phyloP scores from a whole-genome alignment of 2,113 vertebrate species.

The Paracanthobrama guichenoti region DNA sequence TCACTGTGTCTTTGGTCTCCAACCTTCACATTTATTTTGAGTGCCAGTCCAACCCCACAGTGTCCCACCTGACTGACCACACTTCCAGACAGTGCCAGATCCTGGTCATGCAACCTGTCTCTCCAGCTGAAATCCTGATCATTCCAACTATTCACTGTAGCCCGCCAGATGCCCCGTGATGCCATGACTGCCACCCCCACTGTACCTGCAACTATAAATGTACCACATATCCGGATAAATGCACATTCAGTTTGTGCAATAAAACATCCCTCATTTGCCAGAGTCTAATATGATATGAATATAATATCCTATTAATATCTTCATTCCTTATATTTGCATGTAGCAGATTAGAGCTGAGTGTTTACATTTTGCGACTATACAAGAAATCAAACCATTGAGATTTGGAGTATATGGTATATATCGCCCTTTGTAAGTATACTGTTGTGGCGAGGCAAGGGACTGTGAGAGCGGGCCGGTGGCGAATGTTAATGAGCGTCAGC shows the following conservation, averaged over 20 bases:
- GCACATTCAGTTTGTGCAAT: background rate
- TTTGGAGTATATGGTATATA: too few species aligned
- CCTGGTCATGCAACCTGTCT: constrained; percentile 44
- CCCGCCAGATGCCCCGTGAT: background rate
- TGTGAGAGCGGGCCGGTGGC: too few species aligned
- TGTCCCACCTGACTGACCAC: constrained; percentile 8
- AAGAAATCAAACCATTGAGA: too few species aligned
- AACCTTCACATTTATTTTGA: background rate
- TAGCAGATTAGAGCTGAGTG: too few species aligned
- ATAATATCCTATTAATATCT: too few species aligned
- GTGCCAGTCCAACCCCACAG: constrained; percentile 10
- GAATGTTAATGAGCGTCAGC: too few species aligned
- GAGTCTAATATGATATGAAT: background rate
- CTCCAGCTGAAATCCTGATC: constrained; percentile 40
- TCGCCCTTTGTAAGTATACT: too few species aligned
- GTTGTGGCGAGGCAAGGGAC: too few species aligned
- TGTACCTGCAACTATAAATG: background rate
- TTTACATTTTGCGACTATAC: too few species aligned
- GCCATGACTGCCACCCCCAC: background rate
- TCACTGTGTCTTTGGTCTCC: background rate
- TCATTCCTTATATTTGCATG: too few species aligned
- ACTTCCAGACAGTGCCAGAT: constrained; percentile 25
- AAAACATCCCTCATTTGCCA: background rate
- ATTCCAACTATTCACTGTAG: constrained; percentile 23
- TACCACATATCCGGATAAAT: background rate